Evolutionary conservation across 1,140 invertebrate species (phyloP), one percentile per base, ranked within the genome.

Genomic region (Drosophila athabasca): DNA sequence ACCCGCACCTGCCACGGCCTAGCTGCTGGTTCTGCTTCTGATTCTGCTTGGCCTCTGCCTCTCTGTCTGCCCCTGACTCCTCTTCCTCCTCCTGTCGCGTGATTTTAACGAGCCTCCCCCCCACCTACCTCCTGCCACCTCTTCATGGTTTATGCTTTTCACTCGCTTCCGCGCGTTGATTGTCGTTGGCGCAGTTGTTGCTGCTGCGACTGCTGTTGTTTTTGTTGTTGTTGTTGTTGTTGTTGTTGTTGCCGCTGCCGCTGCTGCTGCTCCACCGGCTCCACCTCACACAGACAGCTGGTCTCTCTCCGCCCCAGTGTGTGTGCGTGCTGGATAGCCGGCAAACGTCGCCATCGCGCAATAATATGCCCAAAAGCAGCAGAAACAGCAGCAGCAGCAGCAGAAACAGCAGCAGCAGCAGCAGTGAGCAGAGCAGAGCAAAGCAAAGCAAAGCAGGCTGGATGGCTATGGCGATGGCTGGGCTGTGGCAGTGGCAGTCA

Each of bases 351-450:
- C 41, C 61, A 51, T 48, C 66, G 65, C 76, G 79, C 79, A 88
- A 89, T 88, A 88, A 88, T 77, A 88, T 88, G 83, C 83, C 83
- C 83, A 88, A 88, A 88, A 88, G 83, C 83, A 88, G 83, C 82
- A 80, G 62, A 64, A 80, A 13, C 22, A 61, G 11, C 54, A 59
- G 22, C 68, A 58, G 49, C 48, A 31, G 45, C 77, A 67, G 45
- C 49, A 19, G 17, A n/a, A n/a, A n/a, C 17, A 19, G 17, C 17
- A 19, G 17, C 77, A 67, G 45, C 49, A 19, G 17, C 17, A 19
- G 17, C 17, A 19, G 17, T 77, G 65, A 69, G 62, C 66, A 62
- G 61, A 61, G 61, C 64, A 44, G 62, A 69, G 64, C 66, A 64
- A 53, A 61, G 62, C 65, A 68, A 64, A 62, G 76, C 65, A 44